A percentile compares a stretch with the other conserved stretches of the same genome.
Conservation (phyloP, 2,797 vertebrate genomes). For the Takifugu ocellatus region DNA sequence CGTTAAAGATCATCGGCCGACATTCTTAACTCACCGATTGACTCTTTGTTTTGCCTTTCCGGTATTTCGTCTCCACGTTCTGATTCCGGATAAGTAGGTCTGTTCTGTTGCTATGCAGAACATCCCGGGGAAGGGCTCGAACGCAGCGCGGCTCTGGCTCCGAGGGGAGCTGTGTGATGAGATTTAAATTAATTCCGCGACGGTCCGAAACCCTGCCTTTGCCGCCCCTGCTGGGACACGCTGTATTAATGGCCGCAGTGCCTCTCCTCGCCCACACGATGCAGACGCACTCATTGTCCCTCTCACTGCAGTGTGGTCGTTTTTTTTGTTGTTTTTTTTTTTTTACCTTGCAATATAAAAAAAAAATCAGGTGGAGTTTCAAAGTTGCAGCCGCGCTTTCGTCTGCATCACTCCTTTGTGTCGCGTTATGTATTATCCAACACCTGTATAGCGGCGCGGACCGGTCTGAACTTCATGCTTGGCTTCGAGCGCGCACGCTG, state of each 20-base stretch:
- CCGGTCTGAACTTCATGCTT: no score
- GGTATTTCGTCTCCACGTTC: background rate
- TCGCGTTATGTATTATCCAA: no score
- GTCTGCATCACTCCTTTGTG: no score
- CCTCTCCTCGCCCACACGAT: constrained; percentile 48
- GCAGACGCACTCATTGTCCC: constrained; percentile 19
- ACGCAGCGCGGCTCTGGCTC: constrained; percentile 63
- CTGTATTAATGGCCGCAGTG: constrained; percentile 53
- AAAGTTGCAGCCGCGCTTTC: no score
- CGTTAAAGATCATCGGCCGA: no score
- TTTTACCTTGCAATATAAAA: no score
- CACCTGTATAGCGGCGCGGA: no score
- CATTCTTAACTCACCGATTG: no score
- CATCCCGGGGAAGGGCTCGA: constrained; percentile 27
- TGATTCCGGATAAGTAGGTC: constrained; percentile 33
- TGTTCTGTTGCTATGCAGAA: constrained; percentile 73
- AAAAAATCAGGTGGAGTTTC: no score
- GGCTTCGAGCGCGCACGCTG: no score
- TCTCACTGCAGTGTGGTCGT: background rate
- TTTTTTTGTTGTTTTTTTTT: no score
- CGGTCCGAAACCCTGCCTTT: constrained; percentile 69
- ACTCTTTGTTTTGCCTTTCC: no score
- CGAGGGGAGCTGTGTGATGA: constrained; percentile 72
- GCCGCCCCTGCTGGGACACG: constrained; percentile 62
- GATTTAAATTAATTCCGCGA: constrained; percentile 81